Base-by-base conservation (phyloP, 2,888 invertebrate species). In the Petrophora chlorosata region DNA sequence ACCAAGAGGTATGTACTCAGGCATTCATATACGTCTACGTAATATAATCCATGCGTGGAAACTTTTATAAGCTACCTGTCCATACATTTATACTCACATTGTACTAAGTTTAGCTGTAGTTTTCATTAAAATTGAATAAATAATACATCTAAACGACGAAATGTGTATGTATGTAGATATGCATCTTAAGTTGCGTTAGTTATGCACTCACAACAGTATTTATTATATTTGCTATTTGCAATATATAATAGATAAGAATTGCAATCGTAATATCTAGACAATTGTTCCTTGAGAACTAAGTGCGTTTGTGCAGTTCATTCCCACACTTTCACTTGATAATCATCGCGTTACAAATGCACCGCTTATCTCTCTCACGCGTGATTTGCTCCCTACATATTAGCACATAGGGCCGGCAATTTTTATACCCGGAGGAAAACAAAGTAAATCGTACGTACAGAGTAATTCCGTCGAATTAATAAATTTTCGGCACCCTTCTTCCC, bases 381-480 rank as follows among this genome's bases (percentile, higher is more conserved):
- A 50, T 39, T 50, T 44, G 43, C 30, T 43, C 32, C 12, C 26
- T 34, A 43, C 33, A 39, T 38, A 48, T 42, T 38, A 39, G 26
- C 28, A 23, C 33, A 43, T 28, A 22, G 33, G 28, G 17, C 39
- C 10, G 34, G 33, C 23, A 29, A 34, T 39, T 49, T 39, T 50
- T 44, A 30, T 19, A 3, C 39, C 43, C 39, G 17, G 30, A 28
- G 13, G 32, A 54, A 47, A 59, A 53, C 45, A 56, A 45, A 56
- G 60, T 54, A 52, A 58, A 56, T 54, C 43, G 52, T 48, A 56
- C 58, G 50, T 50, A 41, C 47, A 59, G 61, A 63, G 77, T 79
- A 82, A 78, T 81, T 74, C 73, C 62, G 59, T 67, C 55, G 69
- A 78, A 81, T 83, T 82, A 81, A 83, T 84, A 84, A 85, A 83